Conservation (phyloP, 2,113 vertebrate genomes). For the Callaeas wilsoni region DNA sequence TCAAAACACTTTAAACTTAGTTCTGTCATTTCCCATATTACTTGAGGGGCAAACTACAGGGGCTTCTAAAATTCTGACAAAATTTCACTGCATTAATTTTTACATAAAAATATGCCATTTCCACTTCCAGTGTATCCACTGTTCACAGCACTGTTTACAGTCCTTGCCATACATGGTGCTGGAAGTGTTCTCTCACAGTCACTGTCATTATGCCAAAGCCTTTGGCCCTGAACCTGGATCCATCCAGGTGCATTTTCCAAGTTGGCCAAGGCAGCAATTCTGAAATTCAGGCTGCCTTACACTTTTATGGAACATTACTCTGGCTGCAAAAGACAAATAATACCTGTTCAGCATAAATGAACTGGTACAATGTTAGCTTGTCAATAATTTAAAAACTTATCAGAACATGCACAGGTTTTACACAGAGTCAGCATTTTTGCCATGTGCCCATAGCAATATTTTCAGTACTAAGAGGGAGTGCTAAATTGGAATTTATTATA, state of each 20-base stretch:
- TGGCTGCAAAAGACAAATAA: neutral
- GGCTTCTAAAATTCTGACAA: neutral
- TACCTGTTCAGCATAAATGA: neutral
- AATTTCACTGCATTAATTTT: neutral
- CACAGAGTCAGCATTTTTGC: neutral
- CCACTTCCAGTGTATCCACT: neutral
- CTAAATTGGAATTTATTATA: neutral
- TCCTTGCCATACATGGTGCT: neutral
- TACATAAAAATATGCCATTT: neutral
- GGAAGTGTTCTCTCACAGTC: neutral
- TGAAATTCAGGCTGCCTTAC: neutral
- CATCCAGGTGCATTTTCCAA: neutral
- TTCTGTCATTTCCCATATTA: neutral
- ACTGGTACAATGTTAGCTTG: neutral
- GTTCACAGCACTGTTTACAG: neutral
- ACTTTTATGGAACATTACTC: neutral
- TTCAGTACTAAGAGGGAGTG: neutral
- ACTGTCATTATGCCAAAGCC: neutral
- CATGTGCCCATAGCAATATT: neutral
- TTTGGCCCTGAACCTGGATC: neutral
- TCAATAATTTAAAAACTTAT: neutral
- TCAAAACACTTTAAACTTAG: neutral
- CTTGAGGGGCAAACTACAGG: neutral
- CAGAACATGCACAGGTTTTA: neutral
- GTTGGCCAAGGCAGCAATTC: neutral